Evolutionary conservation across 2,797 vertebrate species (phyloP), one percentile per base, ranked within the genome.

Genomic region (Carapus acus): DNA sequence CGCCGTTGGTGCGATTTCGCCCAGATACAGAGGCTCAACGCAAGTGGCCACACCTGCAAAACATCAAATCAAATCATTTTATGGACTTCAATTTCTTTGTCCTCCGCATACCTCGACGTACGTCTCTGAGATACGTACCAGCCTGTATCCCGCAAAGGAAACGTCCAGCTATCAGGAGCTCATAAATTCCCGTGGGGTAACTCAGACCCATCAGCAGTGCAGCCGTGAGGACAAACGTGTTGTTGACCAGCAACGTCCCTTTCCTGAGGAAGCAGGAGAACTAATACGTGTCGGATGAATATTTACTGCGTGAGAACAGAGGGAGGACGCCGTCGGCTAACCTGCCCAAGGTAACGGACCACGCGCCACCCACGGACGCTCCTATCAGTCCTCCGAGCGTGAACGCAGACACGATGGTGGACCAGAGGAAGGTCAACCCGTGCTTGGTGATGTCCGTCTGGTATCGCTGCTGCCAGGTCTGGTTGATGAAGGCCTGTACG

Each of bases 11-110:
- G 93, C 89, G 18, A 93, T 84, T 71, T 96, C 93, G 20, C 89
- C 90, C 50, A 94, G 62, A 71, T 96, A 96, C 37, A 92, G 78
- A 20, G 92, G 89, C 49, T 94, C 92, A 43, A 91, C 90, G 70
- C 90, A 92, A 27, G 92, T 17, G 2, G 71, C 83, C 53, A 94
- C 71, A 40, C 93, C 93, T 96, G 53, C 16, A 52, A 27, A 81
- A 65, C 51, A 54, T 3, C 43, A 36, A 39, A 0, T 2, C 5
- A 14, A 21, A n/a, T n/a, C 34, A 40, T 27, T 31, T n/a, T 54
- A 14, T 50, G 31, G 1, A 42, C 58, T 33, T 58, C 2, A 52
- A 8, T 4, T 12, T 34, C 0, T 6, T 33, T 12, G 33, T 13
- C 33, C 16, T 1, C 1, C 43, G 39, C 0, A 51, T 29, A 36